Conservation (phyloP, 1,140 invertebrate species). For the Drosophila murphyi region DNA sequence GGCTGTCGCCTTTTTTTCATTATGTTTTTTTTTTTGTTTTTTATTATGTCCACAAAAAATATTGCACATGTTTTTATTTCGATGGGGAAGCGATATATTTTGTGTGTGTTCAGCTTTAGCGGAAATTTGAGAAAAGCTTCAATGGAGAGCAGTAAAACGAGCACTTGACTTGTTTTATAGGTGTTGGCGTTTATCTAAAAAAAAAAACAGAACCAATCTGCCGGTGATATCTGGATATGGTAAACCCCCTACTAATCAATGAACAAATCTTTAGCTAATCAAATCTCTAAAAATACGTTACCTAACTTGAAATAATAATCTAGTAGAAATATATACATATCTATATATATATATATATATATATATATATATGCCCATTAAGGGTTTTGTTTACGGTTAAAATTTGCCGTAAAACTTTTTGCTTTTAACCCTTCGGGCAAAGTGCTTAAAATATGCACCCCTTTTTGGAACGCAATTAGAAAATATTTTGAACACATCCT, state of each 20-base stretch:
- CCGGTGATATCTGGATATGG: neutral
- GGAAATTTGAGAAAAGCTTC: neutral
- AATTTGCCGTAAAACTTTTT: slow-evolving; percentile 10
- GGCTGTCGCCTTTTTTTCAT: neutral
- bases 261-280: neutral
- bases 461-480: slow-evolving; percentile 24
- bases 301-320: neutral
- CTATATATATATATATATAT: no score
- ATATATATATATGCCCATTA: neutral
- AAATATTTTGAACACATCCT: slow-evolving; percentile 19
- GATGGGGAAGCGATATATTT: neutral
- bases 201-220: neutral
- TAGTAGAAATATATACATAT: neutral
- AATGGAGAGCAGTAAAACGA: slow-evolving; percentile 6
- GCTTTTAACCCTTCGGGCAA: slow-evolving; percentile 2
- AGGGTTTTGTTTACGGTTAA: neutral
- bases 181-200: no score
- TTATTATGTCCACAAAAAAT: slow-evolving; percentile 28
- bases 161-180: neutral
- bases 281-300: neutral
- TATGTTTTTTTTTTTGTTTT: neutral
- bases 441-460: slow-evolving; percentile 35
- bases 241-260: neutral
- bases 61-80: slow-evolving; percentile 12
- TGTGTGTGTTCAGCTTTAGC: neutral